Conservation (phyloP, 2,113 vertebrate species). For the Rhynchopsitta pachyrhyncha region DNA sequence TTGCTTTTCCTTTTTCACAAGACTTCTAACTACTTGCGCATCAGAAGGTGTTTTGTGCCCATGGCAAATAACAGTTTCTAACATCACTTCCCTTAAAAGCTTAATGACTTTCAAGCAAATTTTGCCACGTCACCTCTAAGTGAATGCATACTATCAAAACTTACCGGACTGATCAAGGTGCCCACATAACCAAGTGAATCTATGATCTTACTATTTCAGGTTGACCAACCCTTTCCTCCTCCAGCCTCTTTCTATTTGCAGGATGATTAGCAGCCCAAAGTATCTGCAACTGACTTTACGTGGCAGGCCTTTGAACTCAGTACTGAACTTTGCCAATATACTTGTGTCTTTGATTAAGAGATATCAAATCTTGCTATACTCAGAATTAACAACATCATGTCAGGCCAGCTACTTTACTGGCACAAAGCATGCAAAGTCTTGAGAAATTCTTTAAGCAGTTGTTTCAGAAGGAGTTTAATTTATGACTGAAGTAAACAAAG, state of each 20-base stretch:
- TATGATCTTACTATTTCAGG: neutral
- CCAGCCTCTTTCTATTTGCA: neutral
- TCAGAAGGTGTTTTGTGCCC: neutral
- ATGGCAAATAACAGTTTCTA: neutral
- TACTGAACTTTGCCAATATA: neutral
- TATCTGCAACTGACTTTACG: neutral
- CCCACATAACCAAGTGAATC: neutral
- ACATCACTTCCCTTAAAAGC: neutral
- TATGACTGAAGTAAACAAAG: neutral
- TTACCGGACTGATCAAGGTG: neutral
- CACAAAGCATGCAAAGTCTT: neutral
- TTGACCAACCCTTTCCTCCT: neutral
- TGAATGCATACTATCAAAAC: neutral
- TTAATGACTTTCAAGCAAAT: neutral
- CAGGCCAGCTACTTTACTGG: neutral
- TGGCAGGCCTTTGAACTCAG: conserved; percentile 22
- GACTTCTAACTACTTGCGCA: neutral
- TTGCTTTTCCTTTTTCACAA: neutral
- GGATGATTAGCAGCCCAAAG: neutral
- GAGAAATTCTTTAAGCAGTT: neutral
- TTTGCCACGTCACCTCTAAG: neutral
- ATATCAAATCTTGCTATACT: neutral
- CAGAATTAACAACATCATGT: neutral
- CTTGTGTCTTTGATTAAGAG: neutral
- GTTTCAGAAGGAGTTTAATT: neutral